Evolutionary conservation across 2,888 invertebrate genomes (phyloP).

Genomic region (Archaeoteleia sp.): DNA sequence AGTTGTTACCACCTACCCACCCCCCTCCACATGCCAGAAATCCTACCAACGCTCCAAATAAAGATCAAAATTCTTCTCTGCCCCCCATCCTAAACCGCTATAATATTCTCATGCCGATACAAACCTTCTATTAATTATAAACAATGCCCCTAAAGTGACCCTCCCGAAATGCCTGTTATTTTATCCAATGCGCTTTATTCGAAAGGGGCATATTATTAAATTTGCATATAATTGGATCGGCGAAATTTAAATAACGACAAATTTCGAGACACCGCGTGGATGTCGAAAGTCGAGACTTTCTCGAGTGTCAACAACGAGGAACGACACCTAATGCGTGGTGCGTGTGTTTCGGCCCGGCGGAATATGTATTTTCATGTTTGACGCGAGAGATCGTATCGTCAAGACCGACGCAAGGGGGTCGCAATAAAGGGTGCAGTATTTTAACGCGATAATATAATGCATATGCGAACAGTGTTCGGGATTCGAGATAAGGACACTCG

Average conservation of each 20-base stretch:
- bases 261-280: conserved; percentile 1
- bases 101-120: too few relatives aligned
- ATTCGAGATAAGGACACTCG: conserved; percentile 50
- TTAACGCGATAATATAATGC: conserved; percentile 55
- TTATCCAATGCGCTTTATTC: conserved; percentile 3
- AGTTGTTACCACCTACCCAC: too few relatives aligned
- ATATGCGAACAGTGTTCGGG: conserved; percentile 49
- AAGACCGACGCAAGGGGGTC: conserved; percentile 38
- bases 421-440: conserved; percentile 51
- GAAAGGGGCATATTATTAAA: too few relatives aligned
- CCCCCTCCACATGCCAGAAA: too few relatives aligned
- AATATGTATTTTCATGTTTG: conserved; percentile 52
- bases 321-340: conserved; percentile 31
- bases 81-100: too few relatives aligned
- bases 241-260: not conserved
- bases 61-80: too few relatives aligned
- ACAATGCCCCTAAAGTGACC: too few relatives aligned
- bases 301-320: conserved; percentile 26
- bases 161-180: too few relatives aligned
- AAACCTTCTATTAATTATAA: too few relatives aligned
- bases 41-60: too few relatives aligned
- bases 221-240: conserved; percentile 1
- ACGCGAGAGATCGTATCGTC: conserved; percentile 42
- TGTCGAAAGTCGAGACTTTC: conserved; percentile 24
- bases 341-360: conserved; percentile 23